Evolutionary conservation across 35 echinoderm and acorn worm species (phyloP).

Genomic region (Anneissia japonica): DNA sequence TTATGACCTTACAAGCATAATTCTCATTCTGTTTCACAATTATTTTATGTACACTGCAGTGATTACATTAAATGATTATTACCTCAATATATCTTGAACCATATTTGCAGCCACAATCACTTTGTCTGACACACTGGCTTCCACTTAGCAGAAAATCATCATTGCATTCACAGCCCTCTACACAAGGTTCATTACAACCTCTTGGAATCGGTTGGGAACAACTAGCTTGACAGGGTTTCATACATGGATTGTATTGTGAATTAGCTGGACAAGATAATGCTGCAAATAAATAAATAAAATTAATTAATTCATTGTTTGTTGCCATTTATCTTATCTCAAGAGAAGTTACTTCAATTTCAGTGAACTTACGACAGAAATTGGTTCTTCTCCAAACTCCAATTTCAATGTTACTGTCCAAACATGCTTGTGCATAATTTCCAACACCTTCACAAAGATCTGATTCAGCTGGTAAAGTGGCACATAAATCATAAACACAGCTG

Average conservation of each 20-base stretch:
- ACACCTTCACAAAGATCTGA: background rate
- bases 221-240: background rate
- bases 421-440: background rate
- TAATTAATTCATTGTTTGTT: too few relatives aligned
- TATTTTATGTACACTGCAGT: too few relatives aligned
- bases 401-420: background rate
- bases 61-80: too few relatives aligned
- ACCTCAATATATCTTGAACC: slow-evolving; percentile 14
- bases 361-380: slow-evolving; percentile 15
- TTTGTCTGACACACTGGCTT: background rate
- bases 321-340: too few relatives aligned
- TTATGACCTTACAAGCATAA: too few relatives aligned
- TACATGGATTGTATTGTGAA: background rate
- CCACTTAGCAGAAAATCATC: background rate
- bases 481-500: slow-evolving; percentile 57
- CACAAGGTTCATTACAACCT: slow-evolving; percentile 8
- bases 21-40: too few relatives aligned
- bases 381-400: slow-evolving; percentile 1
- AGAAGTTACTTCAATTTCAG: too few relatives aligned
- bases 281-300: too few relatives aligned
- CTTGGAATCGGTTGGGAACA: background rate
- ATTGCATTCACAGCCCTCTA: slow-evolving; percentile 32
- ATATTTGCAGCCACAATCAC: slow-evolving; percentile 29
- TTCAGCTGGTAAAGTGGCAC: slow-evolving; percentile 31
- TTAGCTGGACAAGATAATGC: background rate